Evolutionary conservation across 2,888 invertebrate species (phyloP).

Genomic region (Platypus cylindrus): DNA sequence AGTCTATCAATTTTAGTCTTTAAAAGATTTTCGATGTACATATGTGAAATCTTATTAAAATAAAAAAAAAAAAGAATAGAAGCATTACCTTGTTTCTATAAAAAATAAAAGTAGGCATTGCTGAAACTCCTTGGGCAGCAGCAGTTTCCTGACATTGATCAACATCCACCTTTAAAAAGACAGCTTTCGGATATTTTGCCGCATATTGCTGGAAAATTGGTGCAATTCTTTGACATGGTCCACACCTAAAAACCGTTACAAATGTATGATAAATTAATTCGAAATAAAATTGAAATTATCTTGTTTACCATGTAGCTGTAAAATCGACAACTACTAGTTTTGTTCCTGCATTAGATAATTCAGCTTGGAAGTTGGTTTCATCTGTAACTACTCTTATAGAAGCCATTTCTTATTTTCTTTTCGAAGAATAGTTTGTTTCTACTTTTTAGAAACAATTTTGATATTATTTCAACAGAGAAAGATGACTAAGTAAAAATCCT

Average conservation of each 20-base stretch:
- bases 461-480: too few species aligned
- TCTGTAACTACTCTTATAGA: conserved; percentile 52
- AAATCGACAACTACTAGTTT: conserved; percentile 91
- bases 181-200: conserved; percentile 72
- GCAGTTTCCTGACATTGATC: conserved; percentile 88
- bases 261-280: neutral
- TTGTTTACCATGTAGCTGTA: conserved; percentile 77
- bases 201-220: conserved; percentile 86
- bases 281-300: conserved; percentile 3
- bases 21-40: conserved; percentile 18
- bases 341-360: conserved; percentile 71
- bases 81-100: conserved; percentile 65
- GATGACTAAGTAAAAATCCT: conserved; percentile 1
- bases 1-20: conserved; percentile 72
- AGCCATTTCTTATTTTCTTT: conserved; percentile 27
- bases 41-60: conserved; percentile 1
- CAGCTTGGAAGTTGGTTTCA: conserved; percentile 72
- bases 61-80: neutral
- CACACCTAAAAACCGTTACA: conserved; percentile 59
- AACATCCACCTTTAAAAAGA: conserved; percentile 91
- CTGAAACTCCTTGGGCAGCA: conserved; percentile 73
- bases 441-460: too few species aligned
- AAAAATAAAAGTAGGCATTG: conserved; percentile 98
- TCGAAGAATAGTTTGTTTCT: too few species aligned
- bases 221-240: conserved; percentile 89